Evolutionary conservation across 2,888 invertebrate genomes (phyloP).

Genomic region (Philereme transversata): DNA sequence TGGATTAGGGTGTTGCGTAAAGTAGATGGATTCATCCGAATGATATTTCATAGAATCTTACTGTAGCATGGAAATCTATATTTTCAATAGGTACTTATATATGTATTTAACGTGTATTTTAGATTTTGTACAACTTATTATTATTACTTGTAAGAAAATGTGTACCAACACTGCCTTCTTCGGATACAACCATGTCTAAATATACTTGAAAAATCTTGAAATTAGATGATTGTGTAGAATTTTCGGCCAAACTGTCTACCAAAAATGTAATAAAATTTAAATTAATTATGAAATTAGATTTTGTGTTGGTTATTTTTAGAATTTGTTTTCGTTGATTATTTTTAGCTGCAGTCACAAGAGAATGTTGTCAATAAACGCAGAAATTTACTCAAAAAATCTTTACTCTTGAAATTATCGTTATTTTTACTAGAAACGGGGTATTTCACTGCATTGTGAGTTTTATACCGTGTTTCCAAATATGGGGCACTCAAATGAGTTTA

Average conservation of each 20-base stretch:
- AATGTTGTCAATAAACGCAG: not conserved
- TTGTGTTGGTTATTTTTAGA: not conserved
- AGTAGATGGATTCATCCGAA: constrained; percentile 15
- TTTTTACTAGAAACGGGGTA: too few relatives aligned
- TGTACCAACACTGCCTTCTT: constrained; percentile 27
- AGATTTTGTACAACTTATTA: constrained; percentile 39
- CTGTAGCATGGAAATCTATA: constrained; percentile 37
- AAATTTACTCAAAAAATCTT: not conserved
- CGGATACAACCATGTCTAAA: constrained; percentile 18
- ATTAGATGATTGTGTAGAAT: not conserved
- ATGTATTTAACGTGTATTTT: constrained; percentile 26
- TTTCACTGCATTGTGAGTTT: too few relatives aligned
- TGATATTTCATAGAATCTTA: constrained; percentile 43
- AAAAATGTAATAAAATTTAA: not conserved
- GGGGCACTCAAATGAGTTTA: too few relatives aligned
- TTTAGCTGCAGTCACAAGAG: not conserved
- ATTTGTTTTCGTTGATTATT: not conserved
- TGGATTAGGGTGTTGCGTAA: not conserved
- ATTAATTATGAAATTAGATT: not conserved
- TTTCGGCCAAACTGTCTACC: constrained; percentile 7
- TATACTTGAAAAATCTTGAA: constrained; percentile 1
- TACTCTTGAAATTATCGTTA: not conserved
- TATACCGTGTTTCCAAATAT: too few relatives aligned
- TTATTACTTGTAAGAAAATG: constrained; percentile 21
- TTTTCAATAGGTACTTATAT: constrained; percentile 37